These are phyloP conservation scores for Vicugna pacos DNA, from an alignment of 2,113 vertebrate species.

Conservation along the genomic window DNA sequence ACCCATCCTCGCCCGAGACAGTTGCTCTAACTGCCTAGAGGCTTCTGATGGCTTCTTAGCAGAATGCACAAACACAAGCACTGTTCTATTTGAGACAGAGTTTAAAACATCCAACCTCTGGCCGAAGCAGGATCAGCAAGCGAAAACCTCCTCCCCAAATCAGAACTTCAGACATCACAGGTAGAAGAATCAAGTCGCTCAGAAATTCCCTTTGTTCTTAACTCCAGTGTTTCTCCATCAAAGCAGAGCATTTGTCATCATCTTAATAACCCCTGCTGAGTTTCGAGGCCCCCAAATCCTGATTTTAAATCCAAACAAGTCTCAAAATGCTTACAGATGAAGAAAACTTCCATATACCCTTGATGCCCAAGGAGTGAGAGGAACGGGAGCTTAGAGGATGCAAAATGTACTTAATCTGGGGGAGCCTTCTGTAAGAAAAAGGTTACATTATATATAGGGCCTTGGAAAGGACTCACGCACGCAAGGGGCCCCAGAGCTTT, in stretches of 20 bases:
- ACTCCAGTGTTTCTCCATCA: not conserved
- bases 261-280: not conserved
- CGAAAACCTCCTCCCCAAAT: not conserved
- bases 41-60: not conserved
- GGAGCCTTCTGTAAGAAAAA: not conserved
- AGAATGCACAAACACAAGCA: not conserved
- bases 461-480: not conserved
- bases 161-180: not conserved
- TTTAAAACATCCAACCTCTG: not conserved
- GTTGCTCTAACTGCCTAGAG: not conserved
- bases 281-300: not conserved
- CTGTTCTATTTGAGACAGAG: not conserved
- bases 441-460: too few species aligned
- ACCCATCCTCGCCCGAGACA: rapidly evolving
- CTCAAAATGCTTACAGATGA: not conserved
- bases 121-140: not conserved
- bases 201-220: not conserved
- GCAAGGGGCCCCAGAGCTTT: rapidly evolving
- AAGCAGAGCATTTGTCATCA: not conserved
- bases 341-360: not conserved
- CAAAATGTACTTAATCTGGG: not conserved
- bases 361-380: not conserved
- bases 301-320: not conserved
- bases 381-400: not conserved
- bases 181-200: not conserved